These are phyloP conservation scores for Hydropsyche tenuis DNA, from an alignment of 1,140 invertebrate species.

Conservation along the genomic window DNA sequence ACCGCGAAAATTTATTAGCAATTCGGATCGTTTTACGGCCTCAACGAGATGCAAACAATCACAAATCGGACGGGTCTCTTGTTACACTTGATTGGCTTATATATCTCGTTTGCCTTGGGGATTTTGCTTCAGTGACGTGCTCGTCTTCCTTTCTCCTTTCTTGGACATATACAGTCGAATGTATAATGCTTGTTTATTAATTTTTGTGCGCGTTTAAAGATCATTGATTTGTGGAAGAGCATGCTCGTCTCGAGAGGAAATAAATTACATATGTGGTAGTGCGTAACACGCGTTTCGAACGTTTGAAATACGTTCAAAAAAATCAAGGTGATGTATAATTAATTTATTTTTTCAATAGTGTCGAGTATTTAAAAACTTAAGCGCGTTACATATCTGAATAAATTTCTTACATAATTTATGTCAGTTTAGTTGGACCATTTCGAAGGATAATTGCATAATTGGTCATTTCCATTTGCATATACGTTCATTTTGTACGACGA, in stretches of 20 bases:
- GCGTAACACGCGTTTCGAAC: background rate
- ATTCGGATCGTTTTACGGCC: too few relatives aligned
- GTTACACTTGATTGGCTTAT: conserved; percentile 32
- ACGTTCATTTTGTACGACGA: too few relatives aligned
- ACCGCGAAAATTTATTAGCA: too few relatives aligned
- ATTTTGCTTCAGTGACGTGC: conserved; percentile 25
- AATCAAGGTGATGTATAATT: background rate
- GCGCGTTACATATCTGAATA: background rate
- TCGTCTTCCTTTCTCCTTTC: conserved; percentile 44
- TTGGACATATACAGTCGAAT: background rate
- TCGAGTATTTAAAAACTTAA: background rate
- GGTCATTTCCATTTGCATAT: conserved; percentile 1
- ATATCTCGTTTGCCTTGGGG: conserved; percentile 40
- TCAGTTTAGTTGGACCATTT: background rate
- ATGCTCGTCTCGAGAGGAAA: too few relatives aligned
- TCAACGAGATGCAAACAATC: conserved; percentile 16
- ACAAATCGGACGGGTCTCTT: conserved; percentile 19
- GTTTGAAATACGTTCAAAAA: background rate
- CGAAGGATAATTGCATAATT: conserved; percentile 9
- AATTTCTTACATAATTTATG: conserved; percentile 8
- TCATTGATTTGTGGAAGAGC: too few relatives aligned
- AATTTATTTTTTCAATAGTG: background rate
- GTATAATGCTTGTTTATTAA: background rate
- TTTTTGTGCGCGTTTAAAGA: background rate
- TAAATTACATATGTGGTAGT: background rate